Percentiles rank a stretch among this genome's conserved stretches.
These are phyloP conservation scores for Stenolophus ochropezus DNA, from an alignment of 2,888 invertebrate genomes.

Conservation along the genomic window DNA sequence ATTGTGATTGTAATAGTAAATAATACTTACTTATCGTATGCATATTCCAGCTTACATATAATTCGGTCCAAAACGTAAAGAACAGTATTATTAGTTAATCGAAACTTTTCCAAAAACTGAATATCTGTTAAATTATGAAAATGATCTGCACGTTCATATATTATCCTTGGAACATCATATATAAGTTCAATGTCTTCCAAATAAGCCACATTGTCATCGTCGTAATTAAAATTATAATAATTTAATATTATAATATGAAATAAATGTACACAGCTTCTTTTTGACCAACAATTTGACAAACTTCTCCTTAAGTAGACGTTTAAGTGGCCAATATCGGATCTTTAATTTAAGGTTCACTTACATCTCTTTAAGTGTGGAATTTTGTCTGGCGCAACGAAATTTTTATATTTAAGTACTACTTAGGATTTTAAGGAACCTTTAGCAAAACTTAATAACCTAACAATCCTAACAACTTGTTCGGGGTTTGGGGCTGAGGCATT, in stretches of 20 bases:
- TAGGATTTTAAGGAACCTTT: neutral
- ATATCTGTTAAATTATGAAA: slow-evolving; percentile 14
- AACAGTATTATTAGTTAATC: slow-evolving; percentile 3
- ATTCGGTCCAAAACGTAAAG: neutral
- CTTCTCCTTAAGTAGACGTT: neutral
- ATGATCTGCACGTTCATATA: slow-evolving; percentile 6
- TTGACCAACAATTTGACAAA: neutral
- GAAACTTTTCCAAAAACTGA: neutral
- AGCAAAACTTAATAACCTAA: too few species aligned
- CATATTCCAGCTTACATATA: neutral
- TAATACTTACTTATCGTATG: neutral
- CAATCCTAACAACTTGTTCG: too few species aligned
- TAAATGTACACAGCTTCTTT: too few species aligned
- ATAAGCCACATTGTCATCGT: neutral
- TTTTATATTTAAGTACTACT: neutral
- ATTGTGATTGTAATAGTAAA: neutral
- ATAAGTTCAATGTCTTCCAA: slow-evolving; percentile 7
- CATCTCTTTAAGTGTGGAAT: neutral
- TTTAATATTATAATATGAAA: neutral
- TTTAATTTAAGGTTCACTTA: neutral
- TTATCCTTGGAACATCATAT: neutral
- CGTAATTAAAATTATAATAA: neutral
- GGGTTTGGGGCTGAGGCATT: too few species aligned
- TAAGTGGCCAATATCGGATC: neutral
- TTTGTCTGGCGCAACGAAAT: neutral